A percentile compares a stretch with the other conserved stretches of the same genome.
These are phyloP conservation scores for Urocynchramus pylzowi DNA, from an alignment of 2,113 vertebrate genomes.

Conservation along the genomic window DNA sequence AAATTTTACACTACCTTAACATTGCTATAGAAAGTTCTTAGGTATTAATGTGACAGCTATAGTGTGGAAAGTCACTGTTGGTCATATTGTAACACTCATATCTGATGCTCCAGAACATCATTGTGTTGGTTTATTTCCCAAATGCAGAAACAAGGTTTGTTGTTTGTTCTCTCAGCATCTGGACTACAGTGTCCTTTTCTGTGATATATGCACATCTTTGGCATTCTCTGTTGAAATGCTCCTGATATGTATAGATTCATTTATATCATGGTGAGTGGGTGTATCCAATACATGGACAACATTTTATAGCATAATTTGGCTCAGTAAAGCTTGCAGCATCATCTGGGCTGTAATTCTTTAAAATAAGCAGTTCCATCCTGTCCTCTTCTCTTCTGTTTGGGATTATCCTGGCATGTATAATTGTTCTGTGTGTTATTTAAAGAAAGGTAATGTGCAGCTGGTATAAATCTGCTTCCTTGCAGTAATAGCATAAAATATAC, in stretches of 20 bases:
- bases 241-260: background rate
- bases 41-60: background rate
- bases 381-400: background rate
- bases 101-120: background rate
- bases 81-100: background rate
- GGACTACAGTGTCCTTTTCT: background rate
- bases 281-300: background rate
- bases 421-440: background rate
- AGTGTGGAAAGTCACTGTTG: background rate
- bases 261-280: background rate
- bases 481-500: background rate
- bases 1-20: background rate
- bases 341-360: background rate
- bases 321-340: background rate
- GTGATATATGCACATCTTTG: background rate
- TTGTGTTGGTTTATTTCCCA: background rate
- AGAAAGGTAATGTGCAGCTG: background rate
- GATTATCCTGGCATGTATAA: background rate
- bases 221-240: background rate
- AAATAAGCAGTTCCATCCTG: background rate
- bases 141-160: background rate
- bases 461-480: background rate
- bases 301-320: background rate
- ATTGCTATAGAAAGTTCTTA: background rate
- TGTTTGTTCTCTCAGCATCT: background rate